A percentile compares a stretch with the other conserved stretches of the same genome.
Evolutionary conservation across 2,888 invertebrate genomes (phyloP).

Genomic region (Cataglyphis cursor): DNA sequence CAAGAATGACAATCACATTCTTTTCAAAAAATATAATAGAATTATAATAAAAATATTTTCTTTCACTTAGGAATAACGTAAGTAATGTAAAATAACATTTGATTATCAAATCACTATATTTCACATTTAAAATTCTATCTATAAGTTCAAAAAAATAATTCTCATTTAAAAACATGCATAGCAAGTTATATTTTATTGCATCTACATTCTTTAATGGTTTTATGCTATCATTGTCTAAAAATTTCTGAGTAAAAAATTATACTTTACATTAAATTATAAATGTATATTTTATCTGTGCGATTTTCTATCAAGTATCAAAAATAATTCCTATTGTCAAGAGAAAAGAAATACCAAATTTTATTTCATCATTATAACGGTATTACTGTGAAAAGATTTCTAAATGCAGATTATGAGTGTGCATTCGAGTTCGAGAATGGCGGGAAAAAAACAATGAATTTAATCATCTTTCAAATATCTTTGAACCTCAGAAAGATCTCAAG

Average conservation of each 20-base stretch:
- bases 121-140: neutral
- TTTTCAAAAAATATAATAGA: neutral
- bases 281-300: neutral
- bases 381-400: constrained; percentile 6
- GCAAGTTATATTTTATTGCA: neutral
- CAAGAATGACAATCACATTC: neutral
- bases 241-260: neutral
- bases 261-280: neutral
- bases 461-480: constrained; percentile 28
- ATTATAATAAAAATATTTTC: neutral
- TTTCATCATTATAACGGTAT: constrained; percentile 11
- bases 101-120: neutral
- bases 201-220: neutral
- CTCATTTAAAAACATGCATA: neutral
- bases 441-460: neutral
- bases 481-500: constrained; percentile 13
- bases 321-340: neutral
- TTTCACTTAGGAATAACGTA: neutral
- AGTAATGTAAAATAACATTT: neutral
- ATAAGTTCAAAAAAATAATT: neutral
- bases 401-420: neutral
- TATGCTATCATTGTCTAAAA: neutral
- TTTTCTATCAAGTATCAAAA: neutral
- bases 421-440: neutral
- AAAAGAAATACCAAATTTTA: neutral